Evolutionary conservation across 1,140 invertebrate species (phyloP), one percentile per base, ranked within the genome.

Genomic region (Papilio aristodemus): DNA sequence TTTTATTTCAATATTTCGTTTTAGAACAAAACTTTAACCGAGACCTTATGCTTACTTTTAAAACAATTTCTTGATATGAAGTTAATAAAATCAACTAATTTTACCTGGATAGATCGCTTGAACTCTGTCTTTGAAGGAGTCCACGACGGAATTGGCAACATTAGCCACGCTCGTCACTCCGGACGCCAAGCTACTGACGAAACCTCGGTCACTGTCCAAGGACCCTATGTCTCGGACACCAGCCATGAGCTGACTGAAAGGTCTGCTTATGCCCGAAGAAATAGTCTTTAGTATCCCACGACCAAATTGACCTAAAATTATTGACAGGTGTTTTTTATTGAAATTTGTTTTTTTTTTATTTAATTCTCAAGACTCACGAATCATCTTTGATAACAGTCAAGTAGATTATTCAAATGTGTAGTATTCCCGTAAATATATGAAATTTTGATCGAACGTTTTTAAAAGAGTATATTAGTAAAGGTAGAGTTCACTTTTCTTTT

Each of bases 91-190:
- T 50, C 19, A 1, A 46, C 41, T 14, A 13, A 14, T 17, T 60
- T 71, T 78, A 93, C 93, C 92, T 73, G 93, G 92, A 77, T 90
- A 93, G 71, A 93, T 92, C 43, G 92, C 92, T 62, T 90, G 90
- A n/a, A 93, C 92, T 64, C 85, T 79, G 43, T 90, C 86, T 57
- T 92, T 92, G 50, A 93, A 90, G 1, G 78, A 64, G 67, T 93
- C 92, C 0, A 88, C 79, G 19, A 92, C 73, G 4, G 87, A 86
- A 27, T 84, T 90, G 5, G 90, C 87, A 13, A 85, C 89, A 38
- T 84, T 85, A 17, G 90, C 89, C 0, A 92, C 90, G 41, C 85
- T 91, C 41, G 81, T 88, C 3, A 92, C 89, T 8, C 89, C 87
- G 5, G 87, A 88, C 0, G 87, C 89, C 27, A 92, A 67, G 50